Evolutionary conservation across 2,113 vertebrate species (phyloP), one percentile per base, ranked within the genome.

Genomic region (Pachypanchax playfairii): DNA sequence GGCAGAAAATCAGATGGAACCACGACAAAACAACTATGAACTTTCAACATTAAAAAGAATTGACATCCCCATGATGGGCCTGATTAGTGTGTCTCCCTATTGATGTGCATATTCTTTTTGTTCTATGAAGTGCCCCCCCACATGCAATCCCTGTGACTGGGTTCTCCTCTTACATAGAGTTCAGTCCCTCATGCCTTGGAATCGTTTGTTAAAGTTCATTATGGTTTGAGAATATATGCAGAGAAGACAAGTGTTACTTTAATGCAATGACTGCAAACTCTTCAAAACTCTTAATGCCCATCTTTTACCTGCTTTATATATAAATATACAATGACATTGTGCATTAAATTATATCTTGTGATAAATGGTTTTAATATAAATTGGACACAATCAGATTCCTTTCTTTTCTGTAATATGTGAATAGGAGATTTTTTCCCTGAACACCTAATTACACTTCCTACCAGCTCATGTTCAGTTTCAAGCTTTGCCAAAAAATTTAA

Each of bases 81-180:
- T 83, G 79, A 85, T 87, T 79, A 79, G 73, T 50, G 55, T 59
- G 62, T 49, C 44, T 77, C 60, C 48, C 63, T 65, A 80, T 77
- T 88, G 84, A 88, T 85, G 54, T 85, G 31, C 65, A 26, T 70
- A 84, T 87, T 88, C 77, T 82, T 75, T 82, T 85, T 88, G 77
- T 69, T 80, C 61, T 58, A 39, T 71, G 69, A 80, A 59, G 58
- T 63, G 55, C 36, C n/a, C 15, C 22, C 17, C 29, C 57, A 8
- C 33, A 35, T 35, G 33, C n/a, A n/a, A 54, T 70, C 15, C 42
- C 55, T 65, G 65, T 77, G 15, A 22, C 36, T 58, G 7, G 4
- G 28, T 47, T 38, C 73, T 54, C 42, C 48, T 8, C 75, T 76
- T 69, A 72, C 25, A 54, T 70, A 50, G 44, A 18, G 26, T 58